Base-by-base conservation (phyloP, 2,888 invertebrate species). In the Ophion slaviceki region DNA sequence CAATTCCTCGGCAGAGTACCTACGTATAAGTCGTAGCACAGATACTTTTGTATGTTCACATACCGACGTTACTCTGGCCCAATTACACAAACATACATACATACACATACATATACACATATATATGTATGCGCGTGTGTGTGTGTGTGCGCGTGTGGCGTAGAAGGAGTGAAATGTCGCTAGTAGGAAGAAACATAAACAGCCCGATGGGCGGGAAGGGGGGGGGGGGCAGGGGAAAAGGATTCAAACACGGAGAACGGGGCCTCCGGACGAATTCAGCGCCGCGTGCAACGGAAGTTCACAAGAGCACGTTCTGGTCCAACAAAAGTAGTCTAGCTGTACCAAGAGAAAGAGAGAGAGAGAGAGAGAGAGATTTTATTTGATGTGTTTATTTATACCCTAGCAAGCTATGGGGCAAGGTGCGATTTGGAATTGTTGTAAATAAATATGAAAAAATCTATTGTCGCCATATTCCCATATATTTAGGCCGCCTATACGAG, bases 311-410 rank as follows among this genome's bases (percentile, higher is more conserved):
- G 87, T 85, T 84, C 85, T 87, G 82, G 84, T 86, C 89, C 32
- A 45, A 89, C 87, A 88, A 90, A 89, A 90, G 89, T 89, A 91
- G 82, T 70, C 57, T 24, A 24, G n/a, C 36, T 47, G 36, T n/a
- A 32, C 24, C 82, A 8, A 62, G 74, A 45, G 62, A 40, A 24
- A 59, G 61, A 61, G 72, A 40, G 20, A 20, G 72, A 59, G 32
- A 70, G 70, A 53, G 53, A 53, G 14, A n/a, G 71, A 47, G 32
- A 68, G 45, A 24, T 24, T 24, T 24, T 1, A 24, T 24, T 24
- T 24, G 2, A 24, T 24, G 24, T 24, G 24, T 24, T 24, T 24
- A 24, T 24, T 24, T 24, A 24, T 24, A 24, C 24, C 24, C 24
- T 24, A 24, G 24, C 24, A 24, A 24, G 1, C 24, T 24, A 24